Base-by-base conservation (phyloP, 2,888 invertebrate species). In the Nemotelus pantherinus region DNA sequence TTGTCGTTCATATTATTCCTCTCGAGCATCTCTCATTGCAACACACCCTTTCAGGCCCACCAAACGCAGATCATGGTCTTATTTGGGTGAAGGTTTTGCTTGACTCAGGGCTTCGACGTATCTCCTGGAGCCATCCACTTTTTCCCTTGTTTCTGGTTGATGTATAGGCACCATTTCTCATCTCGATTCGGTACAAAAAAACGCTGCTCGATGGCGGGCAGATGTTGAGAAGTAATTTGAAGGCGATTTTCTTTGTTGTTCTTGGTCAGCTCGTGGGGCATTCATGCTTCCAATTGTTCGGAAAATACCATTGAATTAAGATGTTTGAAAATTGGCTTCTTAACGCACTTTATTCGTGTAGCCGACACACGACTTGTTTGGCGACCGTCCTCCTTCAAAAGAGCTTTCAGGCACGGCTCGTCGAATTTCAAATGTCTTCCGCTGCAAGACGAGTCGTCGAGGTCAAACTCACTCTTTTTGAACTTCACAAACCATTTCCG, bases 181-280 rank as follows among this genome's bases (percentile, higher is more conserved):
- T n/a, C n/a, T n/a, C n/a, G n/a, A n/a, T n/a, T n/a, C n/a, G n/a
- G n/a, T n/a, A n/a, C n/a, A n/a, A 58, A 58, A 25, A 58, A 58
- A n/a, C 58, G n/a, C n/a, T 58, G 58, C 58, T 58, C n/a, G 58
- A 4, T n/a, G 58, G 4, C 58, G 58, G 58, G 7, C 4, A 25
- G 58, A 58, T n/a, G 58, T 58, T 58, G 58, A 58, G n/a, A 4
- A n/a, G 58, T 25, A 58, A 5, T 58, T 58, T 58, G 58, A 58
- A n/a, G 58, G 58, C 58, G n/a, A 5, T 58, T 58, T 58, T 58
- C 58, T 58, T 58, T 58, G n/a, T 58, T 58, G 25, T 50, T 50
- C 9, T 50, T 9, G 53, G 53, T 5, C 9, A 58, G 58, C n/a
- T 58, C 58, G 7, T 25, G 25, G 25, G 58, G 10, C n/a, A 6